Base-by-base conservation (phyloP, 2,113 vertebrate genomes). In the Gadus macrocephalus region DNA sequence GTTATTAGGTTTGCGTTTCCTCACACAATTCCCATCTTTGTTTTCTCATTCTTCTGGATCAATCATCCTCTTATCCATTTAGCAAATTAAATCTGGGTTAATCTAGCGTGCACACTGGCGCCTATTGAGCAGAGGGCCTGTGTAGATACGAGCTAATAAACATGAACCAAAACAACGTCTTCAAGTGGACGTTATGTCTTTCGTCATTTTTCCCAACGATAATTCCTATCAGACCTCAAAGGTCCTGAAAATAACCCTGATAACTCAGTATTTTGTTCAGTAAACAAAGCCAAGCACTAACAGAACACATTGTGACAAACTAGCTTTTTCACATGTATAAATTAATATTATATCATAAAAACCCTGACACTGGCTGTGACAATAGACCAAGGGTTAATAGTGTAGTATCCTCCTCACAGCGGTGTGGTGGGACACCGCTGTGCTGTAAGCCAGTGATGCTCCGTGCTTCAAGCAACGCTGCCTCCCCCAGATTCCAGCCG, bases 1-100 rank as follows among this genome's bases (percentile, higher is more conserved):
- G 71, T 79, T 66, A 79, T 55, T 62, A 42, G 65, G 55, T 20
- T 62, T 28, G 3, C 55, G 58, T 74, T 73, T 64, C 38, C 5
- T 17, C 42, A 25, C 71, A 78, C 83, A 75, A 69, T 70, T 19
- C 31, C 35, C 62, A 2, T 67, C 75, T 73, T 75, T 86, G 67
- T 79, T 78, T 62, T 79, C 78, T 62, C 22, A 68, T 38, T 60
- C 62, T 67, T 74, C 68, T 31, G 53, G 53, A 68, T 70, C 74
- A 79, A 76, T 81, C 70, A 82, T 75, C 79, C 80, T 67, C 25
- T 81, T 83, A 87, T 83, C 61, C 83, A 78, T 27, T 86, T 78
- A 75, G 56, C 74, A 60, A 17, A 66, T 69, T 68, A 71, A 81
- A 78, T 79, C 72, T 67, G 73, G 76, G 76, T 79, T 80, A 82